Base-by-base conservation (phyloP, 2,113 vertebrate genomes). In the Ophthalmolycus amberensis region DNA sequence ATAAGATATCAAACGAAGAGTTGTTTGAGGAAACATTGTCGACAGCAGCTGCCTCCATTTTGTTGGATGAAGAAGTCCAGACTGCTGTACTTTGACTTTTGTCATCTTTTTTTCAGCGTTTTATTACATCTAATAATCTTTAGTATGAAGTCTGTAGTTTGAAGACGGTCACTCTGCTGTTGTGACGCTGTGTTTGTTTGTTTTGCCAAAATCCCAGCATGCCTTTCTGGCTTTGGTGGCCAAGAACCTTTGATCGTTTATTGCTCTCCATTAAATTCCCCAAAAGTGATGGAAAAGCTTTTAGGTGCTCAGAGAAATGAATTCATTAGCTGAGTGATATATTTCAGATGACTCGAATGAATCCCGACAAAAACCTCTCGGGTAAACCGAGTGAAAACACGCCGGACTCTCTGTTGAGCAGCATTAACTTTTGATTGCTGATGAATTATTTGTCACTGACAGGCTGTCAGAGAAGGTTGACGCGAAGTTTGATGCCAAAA, bases 261-360 rank as follows among this genome's bases (percentile, higher is more conserved):
- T 8, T 11, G 46, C 59, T 71, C 59, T 65, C 34, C 20, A 15
- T 44, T 20, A 65, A 52, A 52, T 22, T 52, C 50, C 4, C 50
- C 50, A 22, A 52, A 20, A 67, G 25, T 58, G 54, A 20, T 29
- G 50, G 15, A 38, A 42, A 77, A 42, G 62, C 72, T 68, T 62
- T 54, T 56, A 81, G 77, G 69, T 81, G 84, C 46, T 83, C 9
- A 40, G 48, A 6, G 18, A 8, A 71, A 37, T 75, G 44, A 14
- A 15, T 15, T 34, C 5, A 48, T 60, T 16, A 20, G 65, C 20
- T 63, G 44, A 4, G 18, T 6, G 3, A 52, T 22, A 52, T 52
- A 5, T 18, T 40, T 6, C 50, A 6, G 50, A 8, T 20, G 4
- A 29, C 12, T 22, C 32, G 2, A 14, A 52, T 6, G 4, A 25